Evolutionary conservation across 2,113 vertebrate genomes (phyloP), one percentile per base, ranked within the genome.

Genomic region (Lampris megalopsis): DNA sequence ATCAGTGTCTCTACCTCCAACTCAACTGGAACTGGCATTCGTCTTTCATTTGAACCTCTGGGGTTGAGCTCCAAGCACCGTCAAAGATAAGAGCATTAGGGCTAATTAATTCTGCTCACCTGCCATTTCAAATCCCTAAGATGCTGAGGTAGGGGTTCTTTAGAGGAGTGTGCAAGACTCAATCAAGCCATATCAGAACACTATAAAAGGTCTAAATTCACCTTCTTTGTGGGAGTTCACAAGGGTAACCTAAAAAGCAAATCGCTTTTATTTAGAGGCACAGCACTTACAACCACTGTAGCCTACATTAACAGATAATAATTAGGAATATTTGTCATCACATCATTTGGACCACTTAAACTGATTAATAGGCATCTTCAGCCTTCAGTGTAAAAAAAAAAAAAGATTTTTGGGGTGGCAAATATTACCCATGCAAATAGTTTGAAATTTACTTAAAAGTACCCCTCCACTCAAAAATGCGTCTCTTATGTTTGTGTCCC

Each of bases 51-150:
- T 58, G 40, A 62, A 83, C 65, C 77, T 24, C 75, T 68, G 57
- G 76, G 74, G 63, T 63, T 4, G 37, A 35, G 77, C 84, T 81
- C 77, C 60, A 76, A 72, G 24, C 24, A 24, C 74, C 10, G 71
- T 79, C 72, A 61, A 77, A 77, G 67, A 71, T 85, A 91, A 94
- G 81, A 92, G 91, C 84, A 93, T 94, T 93, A 92, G 4, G 43
- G 6, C 73, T 73, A 73, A 86, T 88, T 88, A 84, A 83, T 87
- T 75, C 69, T 69, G 65, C 70, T 85, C 82, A 84, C 79, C 82
- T 86, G 79, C 68, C 80, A 48, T 36, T 50, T 82, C 75, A 85
- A 94, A 92, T 91, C 89, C 85, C 77, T 45, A 62, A 60, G 83
- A 11, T 91, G 93, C 90, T 92, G 91, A 90, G 80, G 72, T 68